Evolutionary conservation across 2,113 vertebrate genomes (phyloP), one percentile per base, ranked within the genome.

Genomic region (Ornithorhynchus anatinus): DNA sequence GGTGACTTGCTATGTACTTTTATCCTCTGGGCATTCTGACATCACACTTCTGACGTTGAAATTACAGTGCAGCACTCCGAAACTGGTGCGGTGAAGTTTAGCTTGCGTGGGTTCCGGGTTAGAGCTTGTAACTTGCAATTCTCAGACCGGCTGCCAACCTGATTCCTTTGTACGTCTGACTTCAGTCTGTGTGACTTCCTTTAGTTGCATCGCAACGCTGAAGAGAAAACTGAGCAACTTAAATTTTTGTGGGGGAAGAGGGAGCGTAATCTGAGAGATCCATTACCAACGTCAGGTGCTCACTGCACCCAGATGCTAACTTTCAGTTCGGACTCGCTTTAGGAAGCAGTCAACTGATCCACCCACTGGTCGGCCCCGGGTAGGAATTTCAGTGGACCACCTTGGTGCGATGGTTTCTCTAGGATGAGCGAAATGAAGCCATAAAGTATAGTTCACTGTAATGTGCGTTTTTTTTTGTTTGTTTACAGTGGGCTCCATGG

Each of bases 21-120:
- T 90, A 90, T 90, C 67, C 89, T 90, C 91, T 90, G 91, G 93
- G 92, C 95, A 93, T 95, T 98, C 96, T 97, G 98, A 96, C 96
- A 98, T 98, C 96, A 98, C 96, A 96, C 94, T 96, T 93, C 79
- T 87, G 93, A 96, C 92, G 87, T 91, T 96, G 95, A 95, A 90
- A 94, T 96, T 95, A 95, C 96, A 97, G 96, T 98, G 98, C 96
- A 99, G 96, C 95, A 94, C 91, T 92, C 86, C 71, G 81, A 87
- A 86, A 90, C 81, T 80, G 90, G 91, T 90, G 88, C 63, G 79
- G 39, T 79, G 77, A 86, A 87, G 86, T 60, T 84, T 85, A 93
- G 87, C 63, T 88, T 74, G 89, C 0, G 89, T 88, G 92, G 89
- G 75, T 82, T 86, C 90, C 50, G 88, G 89, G 74, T 84, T 68